These are phyloP conservation scores for Sebastes steindachneri DNA, from an alignment of 2,797 vertebrate genomes.

Conservation along the genomic window DNA sequence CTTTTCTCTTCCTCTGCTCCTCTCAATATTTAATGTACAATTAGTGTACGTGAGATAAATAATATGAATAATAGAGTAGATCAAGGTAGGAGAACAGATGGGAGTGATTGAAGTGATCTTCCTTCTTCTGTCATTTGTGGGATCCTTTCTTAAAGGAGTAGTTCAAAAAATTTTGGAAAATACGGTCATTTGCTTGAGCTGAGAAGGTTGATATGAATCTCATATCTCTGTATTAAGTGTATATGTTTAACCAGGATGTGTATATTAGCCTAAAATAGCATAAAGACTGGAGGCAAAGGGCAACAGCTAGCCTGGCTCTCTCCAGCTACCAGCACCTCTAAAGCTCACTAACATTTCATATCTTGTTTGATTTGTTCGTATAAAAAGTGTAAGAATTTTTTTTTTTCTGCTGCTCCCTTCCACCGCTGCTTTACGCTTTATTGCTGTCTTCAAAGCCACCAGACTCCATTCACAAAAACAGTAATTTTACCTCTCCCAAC, in stretches of 20 bases:
- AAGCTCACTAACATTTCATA: too few species aligned
- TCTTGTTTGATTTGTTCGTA: too few species aligned
- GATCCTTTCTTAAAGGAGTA: neutral
- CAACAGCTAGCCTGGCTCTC: too few species aligned
- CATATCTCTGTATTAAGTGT: neutral
- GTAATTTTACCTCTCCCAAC: too few species aligned
- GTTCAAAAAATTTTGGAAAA: neutral
- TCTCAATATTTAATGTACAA: constrained; percentile 26
- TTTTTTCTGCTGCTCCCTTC: too few species aligned
- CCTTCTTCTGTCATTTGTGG: neutral
- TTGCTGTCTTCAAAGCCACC: too few species aligned
- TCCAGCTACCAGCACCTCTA: too few species aligned
- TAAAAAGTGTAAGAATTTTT: too few species aligned
- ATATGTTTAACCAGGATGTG: neutral
- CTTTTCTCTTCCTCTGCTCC: neutral
- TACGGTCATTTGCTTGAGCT: neutral
- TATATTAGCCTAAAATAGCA: neutral
- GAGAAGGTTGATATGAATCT: neutral
- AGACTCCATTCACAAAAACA: too few species aligned
- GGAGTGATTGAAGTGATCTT: neutral
- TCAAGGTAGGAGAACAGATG: neutral
- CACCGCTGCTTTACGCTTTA: too few species aligned
- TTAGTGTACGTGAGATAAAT: neutral
- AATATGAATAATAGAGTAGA: constrained; percentile 1
- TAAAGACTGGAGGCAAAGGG: neutral